Base-by-base conservation (phyloP, 1,140 invertebrate genomes). In the Lepidurus couesii region DNA sequence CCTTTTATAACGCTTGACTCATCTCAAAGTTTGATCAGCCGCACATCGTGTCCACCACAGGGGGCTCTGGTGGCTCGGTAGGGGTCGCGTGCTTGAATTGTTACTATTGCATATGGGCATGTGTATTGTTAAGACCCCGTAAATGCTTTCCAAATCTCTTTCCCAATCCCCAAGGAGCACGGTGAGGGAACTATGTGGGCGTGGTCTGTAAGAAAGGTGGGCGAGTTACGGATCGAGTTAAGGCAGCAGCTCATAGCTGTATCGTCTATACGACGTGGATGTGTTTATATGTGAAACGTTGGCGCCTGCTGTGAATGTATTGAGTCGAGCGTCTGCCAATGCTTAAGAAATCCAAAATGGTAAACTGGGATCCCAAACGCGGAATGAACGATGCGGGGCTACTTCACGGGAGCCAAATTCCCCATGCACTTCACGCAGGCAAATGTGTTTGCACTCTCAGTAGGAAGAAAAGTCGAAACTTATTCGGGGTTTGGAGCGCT, bases 401-500 rank as follows among this genome's bases (percentile, higher is more conserved):
- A 65, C 53, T 65, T 65, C 53, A 65, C 53, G 53, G 53, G 53
- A 65, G 53, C 53, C 53, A 65, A 65, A 65, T 65, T 65, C 53
- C 21, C 53, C 53, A 65, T 65, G 53, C 53, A 65, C 16, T 65
- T 65, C 53, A 65, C 53, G 53, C 53, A 65, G 53, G 53, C 53
- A 65, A 65, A 65, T 65, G 53, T 65, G 53, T 65, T 65, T 65
- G 53, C 13, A 65, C 53, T 65, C 53, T 65, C 53, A 65, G 53
- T 65, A n/a, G 53, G 53, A 21, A 65, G 34, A 34, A 34, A 34
- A 34, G 34, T 34, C 34, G 34, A 34, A 34, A 34, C 34, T 34
- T 34, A 34, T 34, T 34, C 34, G 34, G 34, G 34, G 34, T 34
- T 34, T 3, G 34, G 34, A 34, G 34, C 34, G 34, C 34, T 34